These are phyloP conservation scores for Flexamia atlantica DNA, from an alignment of 2,888 invertebrate species.

Conservation along the genomic window DNA sequence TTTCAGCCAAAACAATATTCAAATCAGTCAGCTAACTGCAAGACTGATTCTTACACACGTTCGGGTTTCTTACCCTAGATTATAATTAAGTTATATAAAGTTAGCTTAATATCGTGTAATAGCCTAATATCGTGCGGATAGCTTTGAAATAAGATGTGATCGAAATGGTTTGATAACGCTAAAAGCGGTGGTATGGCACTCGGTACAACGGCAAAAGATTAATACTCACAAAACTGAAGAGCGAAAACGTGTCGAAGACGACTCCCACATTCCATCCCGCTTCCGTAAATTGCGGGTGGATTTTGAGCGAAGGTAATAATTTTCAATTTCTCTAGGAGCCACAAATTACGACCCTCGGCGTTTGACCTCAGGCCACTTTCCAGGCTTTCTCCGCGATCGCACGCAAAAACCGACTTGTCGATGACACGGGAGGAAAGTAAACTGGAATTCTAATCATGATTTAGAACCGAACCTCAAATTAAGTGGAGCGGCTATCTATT, in stretches of 20 bases:
- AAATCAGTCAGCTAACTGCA: no score
- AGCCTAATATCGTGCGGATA: no score
- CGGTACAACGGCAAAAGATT: no score
- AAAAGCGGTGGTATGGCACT: no score
- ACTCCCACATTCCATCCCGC: conserved; percentile 5
- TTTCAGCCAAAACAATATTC: no score
- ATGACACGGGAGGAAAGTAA: conserved; percentile 1
- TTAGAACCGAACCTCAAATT: neutral
- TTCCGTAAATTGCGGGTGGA: conserved; percentile 47
- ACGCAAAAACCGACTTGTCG: conserved; percentile 26
- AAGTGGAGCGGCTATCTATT: no score
- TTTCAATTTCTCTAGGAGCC: conserved; percentile 50
- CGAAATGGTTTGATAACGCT: no score
- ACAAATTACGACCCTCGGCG: conserved; percentile 34
- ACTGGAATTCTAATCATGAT: neutral
- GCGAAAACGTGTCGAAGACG: neutral
- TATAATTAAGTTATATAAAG: no score
- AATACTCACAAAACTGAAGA: neutral
- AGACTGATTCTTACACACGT: no score
- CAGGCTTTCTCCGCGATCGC: conserved; percentile 15
- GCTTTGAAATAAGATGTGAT: no score
- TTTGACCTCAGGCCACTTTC: conserved; percentile 35
- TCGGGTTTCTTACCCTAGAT: no score
- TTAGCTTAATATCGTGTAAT: no score
- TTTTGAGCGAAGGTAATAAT: conserved; percentile 32